A percentile compares a stretch with the other conserved stretches of the same genome.
Conservation (phyloP, 2,113 vertebrate genomes). For the Sarotherodon lohbergeri region DNA sequence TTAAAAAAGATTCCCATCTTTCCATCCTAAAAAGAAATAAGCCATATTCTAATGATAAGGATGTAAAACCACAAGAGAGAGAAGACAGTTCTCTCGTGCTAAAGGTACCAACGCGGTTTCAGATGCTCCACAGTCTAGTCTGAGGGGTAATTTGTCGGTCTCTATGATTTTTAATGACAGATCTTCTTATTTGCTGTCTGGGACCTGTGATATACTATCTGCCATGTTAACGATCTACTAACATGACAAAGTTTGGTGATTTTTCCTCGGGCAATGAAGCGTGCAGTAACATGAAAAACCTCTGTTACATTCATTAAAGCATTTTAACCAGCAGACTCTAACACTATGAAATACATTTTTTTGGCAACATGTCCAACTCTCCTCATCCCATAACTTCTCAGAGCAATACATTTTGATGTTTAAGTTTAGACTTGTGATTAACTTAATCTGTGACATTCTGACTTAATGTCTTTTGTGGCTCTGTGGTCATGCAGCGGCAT, state of each 20-base stretch:
- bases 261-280: neutral
- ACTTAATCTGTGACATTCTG: conserved; percentile 17
- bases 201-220: conserved; percentile 46
- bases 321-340: neutral
- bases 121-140: conserved; percentile 28
- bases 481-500: conserved; percentile 18
- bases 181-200: conserved; percentile 11
- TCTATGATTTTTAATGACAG: conserved; percentile 45
- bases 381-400: neutral
- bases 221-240: conserved; percentile 54
- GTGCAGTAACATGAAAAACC: conserved; percentile 9
- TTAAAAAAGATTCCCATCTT: neutral
- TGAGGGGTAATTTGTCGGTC: conserved; percentile 41
- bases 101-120: neutral
- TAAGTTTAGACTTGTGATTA: conserved; percentile 23
- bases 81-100: neutral
- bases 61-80: conserved; percentile 44
- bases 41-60: conserved; percentile 51
- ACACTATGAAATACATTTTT: conserved; percentile 5
- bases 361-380: neutral
- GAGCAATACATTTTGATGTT: conserved; percentile 1
- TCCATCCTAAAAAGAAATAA: neutral
- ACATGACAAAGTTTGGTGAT: conserved; percentile 28
- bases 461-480: conserved; percentile 28
- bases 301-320: conserved; percentile 25